Evolutionary conservation across 2,113 vertebrate species (phyloP), one percentile per base, ranked within the genome.

Genomic region (Scortum barcoo): DNA sequence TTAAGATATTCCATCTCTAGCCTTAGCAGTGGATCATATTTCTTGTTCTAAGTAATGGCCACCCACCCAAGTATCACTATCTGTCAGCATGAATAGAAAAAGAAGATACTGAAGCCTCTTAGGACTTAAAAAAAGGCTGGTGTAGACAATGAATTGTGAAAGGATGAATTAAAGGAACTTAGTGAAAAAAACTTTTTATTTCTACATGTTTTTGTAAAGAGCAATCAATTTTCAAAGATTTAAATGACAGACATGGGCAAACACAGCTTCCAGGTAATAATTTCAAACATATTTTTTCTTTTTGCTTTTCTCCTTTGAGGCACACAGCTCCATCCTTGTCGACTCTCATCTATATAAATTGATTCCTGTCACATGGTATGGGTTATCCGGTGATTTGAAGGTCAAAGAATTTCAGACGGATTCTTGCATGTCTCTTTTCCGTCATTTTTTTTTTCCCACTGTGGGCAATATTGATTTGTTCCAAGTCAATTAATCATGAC

Each of bases 371-470:
- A 86, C 78, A 81, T 87, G 78, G 82, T 66, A 72, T 80, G 88
- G 91, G 87, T 85, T 91, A 93, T 87, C 78, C 38, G 48, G 66
- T 88, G 85, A 91, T 82, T 78, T 91, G 83, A 93, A 93, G 93
- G 92, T 94, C 92, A 88, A 48, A 24, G 76, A 86, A 78, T 91
- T 89, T 90, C 81, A 76, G 80, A 89, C 76, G 84, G 86, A 89
- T 82, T 86, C 81, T 67, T 76, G 77, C 83, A 76, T 83, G 78
- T 86, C 80, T 90, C 77, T 79, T 44, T 77, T 78, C 62, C 22
- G 51, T 70, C 65, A 24, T 60, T 63, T 22, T 73, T 63, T 66
- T 72, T 76, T 72, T 24, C 36, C 26, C 0, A 70, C 91, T 84
- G 73, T 63, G 72, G 91, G 89, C 62, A 3, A 78, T 91, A 93